phyloP scores from a whole-genome alignment of 2,113 vertebrate genomes.

The Chionis minor region DNA sequence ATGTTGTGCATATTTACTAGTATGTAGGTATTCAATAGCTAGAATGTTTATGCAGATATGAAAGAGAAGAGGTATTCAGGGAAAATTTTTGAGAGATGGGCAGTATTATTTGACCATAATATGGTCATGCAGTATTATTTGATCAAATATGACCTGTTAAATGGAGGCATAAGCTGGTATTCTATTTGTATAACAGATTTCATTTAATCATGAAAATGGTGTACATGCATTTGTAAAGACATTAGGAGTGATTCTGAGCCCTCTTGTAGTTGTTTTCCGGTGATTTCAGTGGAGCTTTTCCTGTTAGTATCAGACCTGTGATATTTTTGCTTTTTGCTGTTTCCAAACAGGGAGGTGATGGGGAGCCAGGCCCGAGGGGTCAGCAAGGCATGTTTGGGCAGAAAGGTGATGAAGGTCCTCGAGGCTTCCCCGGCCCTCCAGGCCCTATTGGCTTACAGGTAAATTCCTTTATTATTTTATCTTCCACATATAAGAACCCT shows the following conservation, averaged over 20 bases:
- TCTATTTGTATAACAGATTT: neutral
- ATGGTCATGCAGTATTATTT: neutral
- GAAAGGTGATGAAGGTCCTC: conserved; percentile 94
- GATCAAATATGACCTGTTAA: neutral
- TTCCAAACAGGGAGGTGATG: conserved; percentile 87
- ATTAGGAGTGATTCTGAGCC: neutral
- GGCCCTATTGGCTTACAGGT: conserved; percentile 98
- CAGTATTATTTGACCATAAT: neutral
- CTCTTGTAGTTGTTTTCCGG: neutral
- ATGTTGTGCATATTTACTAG: neutral
- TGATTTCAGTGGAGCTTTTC: neutral
- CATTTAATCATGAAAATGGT: neutral
- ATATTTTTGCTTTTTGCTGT: neutral
- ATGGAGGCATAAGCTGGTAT: neutral
- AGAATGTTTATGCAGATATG: neutral
- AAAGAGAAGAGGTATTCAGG: neutral
- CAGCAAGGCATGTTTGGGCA: conserved; percentile 99
- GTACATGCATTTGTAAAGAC: neutral
- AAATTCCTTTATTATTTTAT: neutral
- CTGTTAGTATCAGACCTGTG: neutral
- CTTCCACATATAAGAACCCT: neutral
- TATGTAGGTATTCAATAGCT: neutral
- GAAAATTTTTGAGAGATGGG: neutral
- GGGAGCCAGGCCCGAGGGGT: conserved; percentile 93
- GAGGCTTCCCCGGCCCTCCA: conserved; percentile 95